Base-by-base conservation (phyloP, 2,113 vertebrate species). In the Suncus etruscus region DNA sequence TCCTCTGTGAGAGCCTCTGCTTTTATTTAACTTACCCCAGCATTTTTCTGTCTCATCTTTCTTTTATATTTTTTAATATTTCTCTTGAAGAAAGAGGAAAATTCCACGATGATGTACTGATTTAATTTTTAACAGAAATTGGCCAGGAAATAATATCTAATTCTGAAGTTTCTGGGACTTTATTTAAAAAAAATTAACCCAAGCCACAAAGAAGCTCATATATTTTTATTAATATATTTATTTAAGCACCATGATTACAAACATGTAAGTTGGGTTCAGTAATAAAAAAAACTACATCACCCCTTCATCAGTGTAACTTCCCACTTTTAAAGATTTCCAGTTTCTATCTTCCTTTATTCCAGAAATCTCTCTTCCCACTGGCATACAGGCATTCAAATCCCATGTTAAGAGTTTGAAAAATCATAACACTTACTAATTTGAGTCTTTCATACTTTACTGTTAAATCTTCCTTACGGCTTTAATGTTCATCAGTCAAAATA, bases 101-200 rank as follows among this genome's bases (percentile, higher is more conserved):
- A 78, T 80, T 94, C 78, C 32, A 76, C 32, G 10, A 31, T 12
- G 18, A 10, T 31, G 15, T 25, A 92, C 14, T n/a, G 82, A 77
- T 50, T 95, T 75, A 69, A 82, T 80, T 80, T 87, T 79, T n/a
- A 47, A 12, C 11, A n/a, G 50, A 89, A 92, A 79, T 7, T 45
- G 9, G 7, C 12, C 63, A 78, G 68, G 87, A 66, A 84, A 86
- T 83, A 77, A 39, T 24, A 50, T 15, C 45, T 75, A 63, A 89
- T 94, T 92, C 76, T 75, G 29, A 51, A 84, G 77, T 81, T 54
- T 61, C 31, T 81, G 47, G 68, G 51, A 86, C 83, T 90, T 89
- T 82, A 78, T 89, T 96, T 39, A 86, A 87, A 73, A 66, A 76
- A 94, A 87, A 93, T 74, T 92, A 84, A 92, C 47, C 6, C 69